These are phyloP conservation scores for Aphelenchoides fujianensis DNA, from an alignment of 1,140 invertebrate genomes.

Conservation along the genomic window DNA sequence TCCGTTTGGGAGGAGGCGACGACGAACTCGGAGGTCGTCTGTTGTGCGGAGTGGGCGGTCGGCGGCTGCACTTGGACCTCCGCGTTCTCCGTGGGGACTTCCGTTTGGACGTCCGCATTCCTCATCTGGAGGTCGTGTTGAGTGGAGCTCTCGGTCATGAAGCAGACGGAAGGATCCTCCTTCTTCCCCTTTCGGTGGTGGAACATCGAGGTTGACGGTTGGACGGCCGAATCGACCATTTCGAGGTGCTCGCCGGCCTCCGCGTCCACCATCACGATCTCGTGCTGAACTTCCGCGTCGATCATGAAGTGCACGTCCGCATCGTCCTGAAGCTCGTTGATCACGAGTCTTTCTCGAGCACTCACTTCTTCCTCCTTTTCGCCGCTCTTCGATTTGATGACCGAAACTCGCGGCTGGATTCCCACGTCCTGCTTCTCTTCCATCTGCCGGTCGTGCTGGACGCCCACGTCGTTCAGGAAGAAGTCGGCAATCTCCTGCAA, in stretches of 20 bases:
- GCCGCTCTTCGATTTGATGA: neutral
- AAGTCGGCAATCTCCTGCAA: conserved; percentile 7
- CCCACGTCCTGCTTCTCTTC: neutral
- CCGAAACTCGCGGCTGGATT: conserved; percentile 7
- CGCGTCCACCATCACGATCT: neutral
- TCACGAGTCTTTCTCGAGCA: neutral
- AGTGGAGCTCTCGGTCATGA: neutral
- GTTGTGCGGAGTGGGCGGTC: neutral
- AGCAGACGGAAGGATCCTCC: no score
- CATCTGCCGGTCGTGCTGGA: neutral
- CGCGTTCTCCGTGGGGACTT: neutral
- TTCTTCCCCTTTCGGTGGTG: conserved; percentile 5
- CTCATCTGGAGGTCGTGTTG: neutral
- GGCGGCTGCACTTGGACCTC: neutral
- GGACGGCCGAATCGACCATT: neutral
- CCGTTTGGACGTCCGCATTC: conserved; percentile 1
- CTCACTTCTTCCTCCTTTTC: neutral
- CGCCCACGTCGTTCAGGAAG: neutral
- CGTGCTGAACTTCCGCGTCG: no score
- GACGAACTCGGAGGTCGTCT: neutral
- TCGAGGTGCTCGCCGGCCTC: neutral
- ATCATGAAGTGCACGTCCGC: neutral
- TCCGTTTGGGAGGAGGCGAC: neutral
- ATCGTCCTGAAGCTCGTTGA: neutral
- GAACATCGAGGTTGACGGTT: neutral